A percentile compares a stretch with the other conserved stretches of the same genome.
Conservation (phyloP, 2,797 vertebrate species). For the Odontamblyopus rebecca region DNA sequence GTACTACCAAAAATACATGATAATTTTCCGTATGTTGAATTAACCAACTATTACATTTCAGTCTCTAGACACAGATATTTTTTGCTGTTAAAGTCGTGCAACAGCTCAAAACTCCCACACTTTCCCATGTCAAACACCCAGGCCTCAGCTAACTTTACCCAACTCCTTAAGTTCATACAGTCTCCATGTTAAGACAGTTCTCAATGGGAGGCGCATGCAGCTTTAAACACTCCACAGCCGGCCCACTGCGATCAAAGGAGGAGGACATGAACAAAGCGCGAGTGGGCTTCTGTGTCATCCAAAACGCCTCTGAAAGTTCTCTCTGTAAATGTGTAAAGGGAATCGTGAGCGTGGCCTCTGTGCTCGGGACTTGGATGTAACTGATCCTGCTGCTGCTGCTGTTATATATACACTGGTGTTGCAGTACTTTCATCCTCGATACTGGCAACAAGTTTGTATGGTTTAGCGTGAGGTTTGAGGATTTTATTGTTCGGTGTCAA, state of each 20-base stretch:
- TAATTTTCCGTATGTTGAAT: no score
- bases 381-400: constrained; percentile 33
- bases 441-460: constrained; percentile 3
- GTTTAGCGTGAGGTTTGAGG: background rate
- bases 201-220: background rate
- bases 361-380: constrained; percentile 49
- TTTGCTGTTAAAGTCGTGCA: no score
- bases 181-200: background rate
- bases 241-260: background rate
- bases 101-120: no score
- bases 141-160: no score
- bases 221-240: background rate
- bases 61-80: no score
- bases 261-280: background rate
- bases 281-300: constrained; percentile 27
- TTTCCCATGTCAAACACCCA: no score
- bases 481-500: constrained; percentile 17
- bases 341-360: constrained; percentile 27
- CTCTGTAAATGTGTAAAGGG: constrained; percentile 56
- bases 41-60: no score
- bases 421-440: constrained; percentile 37
- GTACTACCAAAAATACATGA: no score
- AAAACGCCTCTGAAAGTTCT: constrained; percentile 29
- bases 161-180: background rate
- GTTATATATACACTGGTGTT: constrained; percentile 9